phyloP scores from a whole-genome alignment of 1,140 invertebrate species.

The Penaeus indicus region DNA sequence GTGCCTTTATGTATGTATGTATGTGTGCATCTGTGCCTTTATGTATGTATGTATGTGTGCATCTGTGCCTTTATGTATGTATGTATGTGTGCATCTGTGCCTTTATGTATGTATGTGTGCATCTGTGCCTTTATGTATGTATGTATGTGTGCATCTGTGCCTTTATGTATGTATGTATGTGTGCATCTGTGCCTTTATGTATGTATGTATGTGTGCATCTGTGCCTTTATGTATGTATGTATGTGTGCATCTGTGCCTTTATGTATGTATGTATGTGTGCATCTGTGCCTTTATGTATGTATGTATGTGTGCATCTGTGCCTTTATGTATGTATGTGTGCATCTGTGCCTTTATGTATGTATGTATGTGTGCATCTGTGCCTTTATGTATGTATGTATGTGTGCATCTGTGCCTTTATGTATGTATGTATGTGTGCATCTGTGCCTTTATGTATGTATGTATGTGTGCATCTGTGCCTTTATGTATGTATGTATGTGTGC shows the following conservation, averaged over 20 bases:
- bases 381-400: background rate
- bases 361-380: background rate
- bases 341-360: background rate
- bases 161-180: background rate
- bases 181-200: background rate
- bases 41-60: background rate
- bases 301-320: background rate
- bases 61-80: background rate
- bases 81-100: slow-evolving; percentile 8
- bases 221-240: background rate
- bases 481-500: background rate
- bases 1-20: background rate
- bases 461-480: too few relatives aligned
- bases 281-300: background rate
- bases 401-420: background rate
- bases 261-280: background rate
- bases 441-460: background rate
- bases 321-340: background rate
- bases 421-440: slow-evolving; percentile 8
- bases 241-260: background rate
- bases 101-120: background rate
- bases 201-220: background rate
- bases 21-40: too few relatives aligned
- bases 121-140: too few relatives aligned
- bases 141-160: too few relatives aligned